Conservation (phyloP, 1,140 invertebrate genomes). For the Penaeus vannamei region DNA sequence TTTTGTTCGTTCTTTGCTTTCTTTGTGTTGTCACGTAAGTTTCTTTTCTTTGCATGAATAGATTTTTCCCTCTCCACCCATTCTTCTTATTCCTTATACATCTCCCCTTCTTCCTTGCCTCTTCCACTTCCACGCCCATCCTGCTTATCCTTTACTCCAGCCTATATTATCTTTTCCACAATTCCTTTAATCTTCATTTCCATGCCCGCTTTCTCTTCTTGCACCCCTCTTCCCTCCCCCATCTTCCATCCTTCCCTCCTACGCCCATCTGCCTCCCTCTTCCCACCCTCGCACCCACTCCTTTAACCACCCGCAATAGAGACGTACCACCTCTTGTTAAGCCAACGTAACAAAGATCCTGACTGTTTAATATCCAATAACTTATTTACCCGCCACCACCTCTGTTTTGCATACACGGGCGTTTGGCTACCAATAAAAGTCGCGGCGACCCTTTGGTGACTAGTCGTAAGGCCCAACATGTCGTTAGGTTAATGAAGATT, state of each 20-base stretch:
- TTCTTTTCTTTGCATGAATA: background rate
- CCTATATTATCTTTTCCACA: no score
- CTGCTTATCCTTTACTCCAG: background rate
- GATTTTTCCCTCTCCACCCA: background rate
- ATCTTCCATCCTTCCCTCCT: no score
- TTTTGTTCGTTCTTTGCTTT: no score
- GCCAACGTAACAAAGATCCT: slow-evolving; percentile 58
- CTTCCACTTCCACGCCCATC: no score
- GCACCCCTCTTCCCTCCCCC: background rate
- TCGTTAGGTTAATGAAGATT: slow-evolving; percentile 42
- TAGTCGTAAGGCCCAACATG: slow-evolving; percentile 39
- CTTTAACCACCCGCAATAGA: background rate
- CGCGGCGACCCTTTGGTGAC: slow-evolving; percentile 18
- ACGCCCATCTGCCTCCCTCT: no score
- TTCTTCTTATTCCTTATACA: background rate
- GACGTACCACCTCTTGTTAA: slow-evolving; percentile 48
- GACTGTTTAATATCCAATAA: slow-evolving; percentile 65
- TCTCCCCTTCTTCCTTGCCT: background rate
- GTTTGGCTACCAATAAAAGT: slow-evolving; percentile 57
- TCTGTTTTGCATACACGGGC: slow-evolving; percentile 63
- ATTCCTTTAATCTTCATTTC: background rate
- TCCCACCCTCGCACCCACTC: no score
- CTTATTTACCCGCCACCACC: slow-evolving; percentile 60
- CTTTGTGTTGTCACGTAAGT: no score
- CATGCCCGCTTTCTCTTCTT: background rate